Conservation (phyloP, 2,888 invertebrate species). For the Limnephilus rhombicus region DNA sequence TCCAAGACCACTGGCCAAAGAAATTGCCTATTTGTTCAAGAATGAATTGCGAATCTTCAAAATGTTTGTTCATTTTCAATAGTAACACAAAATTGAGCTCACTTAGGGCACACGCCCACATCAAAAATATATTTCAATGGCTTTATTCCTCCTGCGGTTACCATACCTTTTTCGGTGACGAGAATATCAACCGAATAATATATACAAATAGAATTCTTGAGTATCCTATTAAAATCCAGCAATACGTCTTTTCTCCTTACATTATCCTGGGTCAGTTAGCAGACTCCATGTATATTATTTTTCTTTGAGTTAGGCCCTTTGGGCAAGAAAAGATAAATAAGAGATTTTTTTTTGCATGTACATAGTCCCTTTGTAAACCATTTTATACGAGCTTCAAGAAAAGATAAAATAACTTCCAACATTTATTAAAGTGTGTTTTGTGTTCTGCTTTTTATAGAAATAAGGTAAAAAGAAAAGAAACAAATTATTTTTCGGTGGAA, state of each 20-base stretch:
- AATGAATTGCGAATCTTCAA: no score
- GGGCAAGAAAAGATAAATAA: background rate
- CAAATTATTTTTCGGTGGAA: background rate
- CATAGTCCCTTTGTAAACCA: background rate
- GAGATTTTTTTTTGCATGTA: background rate
- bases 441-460: background rate
- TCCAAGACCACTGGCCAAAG: no score
- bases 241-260: background rate
- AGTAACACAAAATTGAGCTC: no score
- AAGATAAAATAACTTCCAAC: background rate
- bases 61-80: no score
- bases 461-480: background rate
- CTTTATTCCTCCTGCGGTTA: background rate
- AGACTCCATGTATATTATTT: background rate
- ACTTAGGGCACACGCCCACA: no score
- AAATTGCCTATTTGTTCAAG: no score
- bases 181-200: background rate
- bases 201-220: background rate
- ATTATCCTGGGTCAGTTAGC: constrained; percentile 17
- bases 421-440: background rate
- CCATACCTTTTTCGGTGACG: background rate
- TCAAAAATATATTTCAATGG: no score
- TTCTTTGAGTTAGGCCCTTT: background rate
- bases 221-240: constrained; percentile 20
- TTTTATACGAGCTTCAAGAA: background rate